A percentile compares a stretch with the other conserved stretches of the same genome.
Conservation (phyloP, 2,888 invertebrate species). For the Nemotelus nigrinus region DNA sequence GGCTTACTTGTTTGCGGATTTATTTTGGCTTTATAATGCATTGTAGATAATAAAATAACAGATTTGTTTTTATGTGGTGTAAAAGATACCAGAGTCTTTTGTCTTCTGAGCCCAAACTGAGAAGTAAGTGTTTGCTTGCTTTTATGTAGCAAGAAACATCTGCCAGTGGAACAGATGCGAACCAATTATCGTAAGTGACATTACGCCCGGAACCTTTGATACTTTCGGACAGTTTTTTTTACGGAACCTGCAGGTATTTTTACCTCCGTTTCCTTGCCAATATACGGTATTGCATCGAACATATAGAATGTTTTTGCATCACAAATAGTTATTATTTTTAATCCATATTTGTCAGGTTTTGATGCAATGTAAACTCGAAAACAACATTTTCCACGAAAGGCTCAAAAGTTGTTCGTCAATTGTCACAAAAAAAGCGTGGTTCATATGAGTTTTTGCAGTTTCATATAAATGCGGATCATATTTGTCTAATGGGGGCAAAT, state of each 20-base stretch:
- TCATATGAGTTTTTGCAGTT: conserved; percentile 13
- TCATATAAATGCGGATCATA: conserved; percentile 12
- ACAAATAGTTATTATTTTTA: conserved; percentile 8
- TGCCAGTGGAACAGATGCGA: no score
- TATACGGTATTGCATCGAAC: conserved; percentile 22
- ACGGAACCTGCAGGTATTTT: conserved; percentile 13
- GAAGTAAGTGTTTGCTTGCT: no score
- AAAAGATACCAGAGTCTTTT: no score
- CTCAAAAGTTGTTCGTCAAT: conserved; percentile 14
- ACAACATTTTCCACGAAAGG: conserved; percentile 15
- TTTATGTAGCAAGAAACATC: no score
- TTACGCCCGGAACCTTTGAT: no score
- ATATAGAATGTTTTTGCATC: conserved; percentile 5
- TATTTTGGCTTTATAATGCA: no score
- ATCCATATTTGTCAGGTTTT: conserved; percentile 6
- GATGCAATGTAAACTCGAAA: conserved; percentile 23
- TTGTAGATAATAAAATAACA: no score
- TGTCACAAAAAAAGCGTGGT: conserved; percentile 13
- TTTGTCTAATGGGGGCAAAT: conserved; percentile 17
- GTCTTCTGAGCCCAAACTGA: no score
- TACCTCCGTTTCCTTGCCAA: conserved; percentile 17
- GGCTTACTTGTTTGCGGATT: no score
- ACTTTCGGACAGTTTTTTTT: conserved; percentile 22
- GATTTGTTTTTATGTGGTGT: no score
- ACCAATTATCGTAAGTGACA: no score